Evolutionary conservation across 2,888 invertebrate species (phyloP).

Genomic region (Hydroisotoma schaefferi): DNA sequence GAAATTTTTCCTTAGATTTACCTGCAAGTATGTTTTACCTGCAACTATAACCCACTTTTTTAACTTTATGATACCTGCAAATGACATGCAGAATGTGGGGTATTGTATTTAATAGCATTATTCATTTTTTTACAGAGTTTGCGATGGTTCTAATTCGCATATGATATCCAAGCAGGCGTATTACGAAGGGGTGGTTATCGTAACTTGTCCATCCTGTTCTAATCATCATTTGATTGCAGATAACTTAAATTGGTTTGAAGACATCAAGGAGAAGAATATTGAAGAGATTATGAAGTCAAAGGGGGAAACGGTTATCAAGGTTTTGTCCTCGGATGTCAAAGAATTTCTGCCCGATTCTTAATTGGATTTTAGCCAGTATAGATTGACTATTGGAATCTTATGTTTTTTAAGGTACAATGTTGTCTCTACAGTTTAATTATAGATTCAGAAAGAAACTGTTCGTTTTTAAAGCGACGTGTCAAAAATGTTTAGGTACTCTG

Average conservation of each 20-base stretch:
- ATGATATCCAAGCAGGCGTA: slow-evolving; percentile 82
- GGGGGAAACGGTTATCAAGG: slow-evolving; percentile 68
- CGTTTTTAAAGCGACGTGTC: no score
- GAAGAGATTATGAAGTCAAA: slow-evolving; percentile 83
- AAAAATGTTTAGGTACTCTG: no score
- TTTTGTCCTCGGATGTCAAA: slow-evolving; percentile 27
- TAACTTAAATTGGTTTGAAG: slow-evolving; percentile 85
- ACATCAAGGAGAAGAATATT: slow-evolving; percentile 74
- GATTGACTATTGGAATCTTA: no score
- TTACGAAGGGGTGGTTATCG: slow-evolving; percentile 84
- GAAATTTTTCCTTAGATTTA: slow-evolving; percentile 37
- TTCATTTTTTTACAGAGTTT: slow-evolving; percentile 30
- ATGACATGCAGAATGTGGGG: neutral
- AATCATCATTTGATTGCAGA: slow-evolving; percentile 94
- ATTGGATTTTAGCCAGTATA: neutral
- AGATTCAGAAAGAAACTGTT: no score
- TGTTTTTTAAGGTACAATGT: no score
- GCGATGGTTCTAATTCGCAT: slow-evolving; percentile 60
- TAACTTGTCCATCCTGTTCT: slow-evolving; percentile 78
- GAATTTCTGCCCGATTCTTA: slow-evolving; percentile 34
- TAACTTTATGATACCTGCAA: no score
- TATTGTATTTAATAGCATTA: neutral
- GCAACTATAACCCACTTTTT: no score
- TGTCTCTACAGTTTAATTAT: no score
- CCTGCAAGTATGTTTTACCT: slow-evolving; percentile 44